Base-by-base conservation (phyloP, 2,797 vertebrate species). In the Gambelia wislizenii region DNA sequence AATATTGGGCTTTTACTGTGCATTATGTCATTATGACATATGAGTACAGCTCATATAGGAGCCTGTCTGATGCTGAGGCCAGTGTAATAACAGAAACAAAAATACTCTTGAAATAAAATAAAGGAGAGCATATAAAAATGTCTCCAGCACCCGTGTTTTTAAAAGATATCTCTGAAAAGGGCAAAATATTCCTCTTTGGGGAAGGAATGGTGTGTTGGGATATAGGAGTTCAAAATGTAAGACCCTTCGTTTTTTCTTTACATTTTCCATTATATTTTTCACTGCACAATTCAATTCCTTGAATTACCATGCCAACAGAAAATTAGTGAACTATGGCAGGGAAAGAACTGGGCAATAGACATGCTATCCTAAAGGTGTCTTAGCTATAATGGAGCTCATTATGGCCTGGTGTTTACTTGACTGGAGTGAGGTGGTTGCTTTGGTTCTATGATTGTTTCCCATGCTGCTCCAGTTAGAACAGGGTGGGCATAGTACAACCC, bases 21-120 rank as follows among this genome's bases (percentile, higher is more conserved):
- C 74, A 76, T 91, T 91, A 86, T 91, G 87, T 88, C 87, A 89
- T 85, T 88, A 86, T 91, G 90, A 89, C 79, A 91, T 89, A 83
- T 33, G 85, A 80, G 54, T 92, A 76, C 2, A 0, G 16, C 3
- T 91, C 84, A 87, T 36, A 39, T 0, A 7, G 75, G n/a, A 47
- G 90, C 86, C 91, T 30, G 9, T 16, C 7, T 47, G 16, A 9
- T n/a, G 67, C 0, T 16, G 76, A 89, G 59, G 84, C 59, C 76
- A 83, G 7, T 0, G 0, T 36, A 81, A 61, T 81, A 85, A 91
- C 8, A 81, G 14, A 47, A 74, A 89, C 52, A 47, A 67, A 91
- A 82, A 67, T 36, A 84, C 54, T 56, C 59, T 88, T 78, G 85
- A 93, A 91, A 91, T 49, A n/a, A 86, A 13, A 36, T 47, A 83